These are phyloP conservation scores for Microctenopoma steveboyesi DNA, from an alignment of 2,797 vertebrate species.

Conservation along the genomic window DNA sequence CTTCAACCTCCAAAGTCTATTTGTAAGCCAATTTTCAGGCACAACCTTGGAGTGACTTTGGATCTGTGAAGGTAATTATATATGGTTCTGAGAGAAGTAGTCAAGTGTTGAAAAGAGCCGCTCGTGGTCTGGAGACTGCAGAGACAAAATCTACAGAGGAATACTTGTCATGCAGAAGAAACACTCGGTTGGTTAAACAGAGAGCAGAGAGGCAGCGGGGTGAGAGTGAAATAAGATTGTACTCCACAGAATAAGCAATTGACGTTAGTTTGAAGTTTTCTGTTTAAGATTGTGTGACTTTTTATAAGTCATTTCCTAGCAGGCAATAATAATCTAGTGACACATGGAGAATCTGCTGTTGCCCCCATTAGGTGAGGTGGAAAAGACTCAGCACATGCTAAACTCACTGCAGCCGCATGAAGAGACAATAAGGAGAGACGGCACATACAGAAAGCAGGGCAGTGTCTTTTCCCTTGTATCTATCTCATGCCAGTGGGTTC, in stretches of 20 bases:
- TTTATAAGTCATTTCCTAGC: conserved; percentile 32
- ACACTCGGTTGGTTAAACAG: conserved; percentile 53
- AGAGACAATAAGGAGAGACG: conserved; percentile 22
- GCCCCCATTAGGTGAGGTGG: conserved; percentile 39
- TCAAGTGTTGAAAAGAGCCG: conserved; percentile 70
- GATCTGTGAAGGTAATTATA: conserved; percentile 69
- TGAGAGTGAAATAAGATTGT: conserved; percentile 54
- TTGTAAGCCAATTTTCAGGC: conserved; percentile 60
- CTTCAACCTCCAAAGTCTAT: conserved; percentile 41
- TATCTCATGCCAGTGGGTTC: conserved; percentile 24
- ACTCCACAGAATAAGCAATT: conserved; percentile 58
- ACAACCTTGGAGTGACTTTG: conserved; percentile 76
- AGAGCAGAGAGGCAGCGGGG: conserved; percentile 46
- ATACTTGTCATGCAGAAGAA: conserved; percentile 75
- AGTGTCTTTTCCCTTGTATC: not conserved
- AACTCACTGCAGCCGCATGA: conserved; percentile 15
- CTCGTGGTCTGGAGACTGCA: conserved; percentile 61
- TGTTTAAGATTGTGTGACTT: conserved; percentile 48
- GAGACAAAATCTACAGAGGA: conserved; percentile 70
- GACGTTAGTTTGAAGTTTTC: conserved; percentile 52
- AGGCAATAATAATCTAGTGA: conserved; percentile 4
- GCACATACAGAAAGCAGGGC: conserved; percentile 34
- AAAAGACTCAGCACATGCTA: not conserved
- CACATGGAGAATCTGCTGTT: conserved; percentile 24
- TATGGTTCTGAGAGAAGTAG: conserved; percentile 63